Conservation (phyloP, 1,140 invertebrate genomes). For the Aphidius gifuensis region DNA sequence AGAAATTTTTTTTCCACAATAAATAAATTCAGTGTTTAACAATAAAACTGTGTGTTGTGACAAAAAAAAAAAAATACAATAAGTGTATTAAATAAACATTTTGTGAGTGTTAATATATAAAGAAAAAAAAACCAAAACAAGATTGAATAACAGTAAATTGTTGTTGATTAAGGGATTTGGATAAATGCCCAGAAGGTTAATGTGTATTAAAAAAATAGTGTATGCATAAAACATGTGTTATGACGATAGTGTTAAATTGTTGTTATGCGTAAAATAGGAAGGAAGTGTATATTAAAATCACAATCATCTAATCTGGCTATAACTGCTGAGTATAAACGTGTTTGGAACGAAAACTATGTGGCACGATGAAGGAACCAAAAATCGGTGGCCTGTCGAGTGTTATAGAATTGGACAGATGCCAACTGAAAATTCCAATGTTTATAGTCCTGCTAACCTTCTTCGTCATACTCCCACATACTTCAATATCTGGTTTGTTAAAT, state of each 20-base stretch:
- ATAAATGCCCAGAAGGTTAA: constrained; percentile 3
- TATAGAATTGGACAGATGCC: constrained; percentile 42
- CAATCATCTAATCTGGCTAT: constrained; percentile 37
- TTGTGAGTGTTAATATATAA: neutral
- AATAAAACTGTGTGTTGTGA: no score
- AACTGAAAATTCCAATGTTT: constrained; percentile 42
- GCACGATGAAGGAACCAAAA: constrained; percentile 49
- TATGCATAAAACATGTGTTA: constrained; percentile 1
- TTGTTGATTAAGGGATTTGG: constrained; percentile 7
- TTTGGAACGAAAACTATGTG: constrained; percentile 49
- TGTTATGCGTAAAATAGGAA: constrained; percentile 18
- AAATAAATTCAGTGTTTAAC: no score
- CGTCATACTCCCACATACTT: constrained; percentile 41
- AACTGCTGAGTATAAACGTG: constrained; percentile 44
- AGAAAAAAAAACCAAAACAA: neutral
- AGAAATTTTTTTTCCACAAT: no score
- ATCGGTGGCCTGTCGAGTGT: constrained; percentile 45
- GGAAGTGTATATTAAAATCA: constrained; percentile 45
- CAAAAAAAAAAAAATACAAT: no score
- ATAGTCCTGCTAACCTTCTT: constrained; percentile 44
- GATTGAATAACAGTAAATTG: constrained; percentile 4
- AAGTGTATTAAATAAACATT: no score
- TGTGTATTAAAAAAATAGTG: constrained; percentile 5
- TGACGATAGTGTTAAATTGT: constrained; percentile 2
- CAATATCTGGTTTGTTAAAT: constrained; percentile 43